Evolutionary conservation across 2,888 invertebrate genomes (phyloP).

Genomic region (Orchestes rusci): DNA sequence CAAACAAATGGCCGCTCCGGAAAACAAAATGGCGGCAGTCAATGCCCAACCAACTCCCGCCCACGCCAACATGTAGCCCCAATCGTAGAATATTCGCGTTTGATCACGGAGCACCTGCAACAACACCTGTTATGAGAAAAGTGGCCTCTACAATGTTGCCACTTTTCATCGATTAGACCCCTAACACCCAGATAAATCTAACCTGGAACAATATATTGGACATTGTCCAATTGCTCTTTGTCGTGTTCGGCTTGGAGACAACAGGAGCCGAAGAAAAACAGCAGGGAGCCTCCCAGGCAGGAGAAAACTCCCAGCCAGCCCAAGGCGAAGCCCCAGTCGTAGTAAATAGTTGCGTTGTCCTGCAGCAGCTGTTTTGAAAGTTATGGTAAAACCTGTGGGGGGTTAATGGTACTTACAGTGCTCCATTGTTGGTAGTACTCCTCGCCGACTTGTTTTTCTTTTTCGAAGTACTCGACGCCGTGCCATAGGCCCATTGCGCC

Average conservation of each 20-base stretch:
- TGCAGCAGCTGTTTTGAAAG: slow-evolving; percentile 55
- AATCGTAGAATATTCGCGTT: slow-evolving; percentile 83
- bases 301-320: slow-evolving; percentile 77
- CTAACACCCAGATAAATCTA: slow-evolving; percentile 17
- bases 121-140: too few relatives aligned
- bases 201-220: slow-evolving; percentile 89
- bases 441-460: slow-evolving; percentile 86
- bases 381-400: not conserved
- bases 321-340: slow-evolving; percentile 82
- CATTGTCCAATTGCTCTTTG: slow-evolving; percentile 66
- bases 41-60: slow-evolving; percentile 90
- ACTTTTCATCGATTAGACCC: slow-evolving; percentile 62
- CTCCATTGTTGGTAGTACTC: slow-evolving; percentile 92
- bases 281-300: slow-evolving; percentile 64
- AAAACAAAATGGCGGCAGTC: slow-evolving; percentile 85
- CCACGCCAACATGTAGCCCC: slow-evolving; percentile 97
- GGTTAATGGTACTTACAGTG: slow-evolving; percentile 54
- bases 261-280: slow-evolving; percentile 74
- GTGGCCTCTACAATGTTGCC: too few relatives aligned
- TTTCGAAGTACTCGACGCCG: slow-evolving; percentile 92
- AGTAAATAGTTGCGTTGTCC: slow-evolving; percentile 64
- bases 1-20: slow-evolving; percentile 90
- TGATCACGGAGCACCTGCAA: slow-evolving; percentile 76
- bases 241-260: slow-evolving; percentile 71
- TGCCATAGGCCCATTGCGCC: slow-evolving; percentile 96